A percentile compares a stretch with the other conserved stretches of the same genome.
Conservation (phyloP, 2,113 vertebrate genomes). For the Turdus rufiventris region DNA sequence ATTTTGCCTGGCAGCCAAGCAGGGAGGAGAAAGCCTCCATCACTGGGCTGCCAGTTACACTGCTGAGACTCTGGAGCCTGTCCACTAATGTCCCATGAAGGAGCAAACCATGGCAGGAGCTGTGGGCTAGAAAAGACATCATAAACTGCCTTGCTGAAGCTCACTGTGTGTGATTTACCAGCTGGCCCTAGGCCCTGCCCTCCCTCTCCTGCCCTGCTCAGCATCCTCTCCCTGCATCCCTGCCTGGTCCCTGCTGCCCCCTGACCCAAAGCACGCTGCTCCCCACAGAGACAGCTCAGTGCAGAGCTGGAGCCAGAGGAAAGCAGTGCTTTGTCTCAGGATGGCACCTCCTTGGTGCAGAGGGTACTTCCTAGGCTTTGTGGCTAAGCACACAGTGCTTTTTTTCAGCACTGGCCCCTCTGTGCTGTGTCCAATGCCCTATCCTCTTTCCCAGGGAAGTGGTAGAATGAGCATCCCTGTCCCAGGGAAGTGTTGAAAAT, state of each 20-base stretch:
- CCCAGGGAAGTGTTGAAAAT: neutral
- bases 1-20: neutral
- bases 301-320: neutral
- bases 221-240: neutral
- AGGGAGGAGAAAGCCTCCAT: neutral
- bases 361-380: neutral
- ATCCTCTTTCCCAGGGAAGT: neutral
- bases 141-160: rapidly evolving
- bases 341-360: neutral
- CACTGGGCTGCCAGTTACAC: neutral
- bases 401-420: neutral
- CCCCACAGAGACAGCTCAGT: neutral
- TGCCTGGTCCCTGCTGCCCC: neutral
- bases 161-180: rapidly evolving
- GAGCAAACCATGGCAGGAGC: neutral
- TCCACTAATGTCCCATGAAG: rapidly evolving
- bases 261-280: neutral
- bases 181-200: neutral
- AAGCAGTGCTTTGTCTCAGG: rapidly evolving
- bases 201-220: neutral
- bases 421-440: neutral
- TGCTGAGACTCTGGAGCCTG: neutral
- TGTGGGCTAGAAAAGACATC: neutral
- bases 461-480: neutral
- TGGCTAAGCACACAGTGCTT: neutral